Percentiles rank a stretch among this genome's conserved stretches.
Evolutionary conservation across 1,140 invertebrate genomes (phyloP).

Genomic region (Octopus bimaculoides): DNA sequence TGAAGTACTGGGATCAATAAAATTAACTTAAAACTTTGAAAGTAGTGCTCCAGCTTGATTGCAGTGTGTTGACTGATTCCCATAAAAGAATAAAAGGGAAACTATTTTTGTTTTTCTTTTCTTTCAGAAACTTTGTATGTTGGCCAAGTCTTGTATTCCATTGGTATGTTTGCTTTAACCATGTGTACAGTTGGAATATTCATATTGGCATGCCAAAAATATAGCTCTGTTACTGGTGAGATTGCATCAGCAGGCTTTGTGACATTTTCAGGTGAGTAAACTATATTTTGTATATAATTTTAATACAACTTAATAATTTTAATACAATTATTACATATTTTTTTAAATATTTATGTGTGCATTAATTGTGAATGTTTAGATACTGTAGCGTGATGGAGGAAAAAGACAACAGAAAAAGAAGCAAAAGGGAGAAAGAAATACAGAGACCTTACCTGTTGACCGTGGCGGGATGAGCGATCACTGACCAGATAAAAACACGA

Average conservation of each 20-base stretch:
- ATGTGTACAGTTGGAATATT: neutral
- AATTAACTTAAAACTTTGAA: neutral
- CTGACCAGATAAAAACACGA: no score
- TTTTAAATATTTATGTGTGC: no score
- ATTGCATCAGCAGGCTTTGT: neutral
- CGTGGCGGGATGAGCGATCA: no score
- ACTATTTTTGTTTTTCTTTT: neutral
- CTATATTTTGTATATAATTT: neutral
- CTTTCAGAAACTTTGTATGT: conserved; percentile 1
- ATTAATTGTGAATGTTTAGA: no score
- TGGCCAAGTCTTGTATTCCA: neutral
- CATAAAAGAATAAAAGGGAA: neutral
- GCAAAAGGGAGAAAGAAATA: no score
- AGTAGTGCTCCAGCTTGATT: no score
- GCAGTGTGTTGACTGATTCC: no score
- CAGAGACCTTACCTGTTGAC: no score
- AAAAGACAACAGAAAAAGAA: no score
- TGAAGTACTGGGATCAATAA: neutral
- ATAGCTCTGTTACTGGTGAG: neutral
- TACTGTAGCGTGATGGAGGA: no score
- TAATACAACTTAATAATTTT: no score
- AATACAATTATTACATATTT: no score
- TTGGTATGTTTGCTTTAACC: neutral
- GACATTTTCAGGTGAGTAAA: conserved; percentile 2
- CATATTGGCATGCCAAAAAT: conserved; percentile 9